Base-by-base conservation (phyloP, 2,888 invertebrate genomes). In the Melieria crassipennis region DNA sequence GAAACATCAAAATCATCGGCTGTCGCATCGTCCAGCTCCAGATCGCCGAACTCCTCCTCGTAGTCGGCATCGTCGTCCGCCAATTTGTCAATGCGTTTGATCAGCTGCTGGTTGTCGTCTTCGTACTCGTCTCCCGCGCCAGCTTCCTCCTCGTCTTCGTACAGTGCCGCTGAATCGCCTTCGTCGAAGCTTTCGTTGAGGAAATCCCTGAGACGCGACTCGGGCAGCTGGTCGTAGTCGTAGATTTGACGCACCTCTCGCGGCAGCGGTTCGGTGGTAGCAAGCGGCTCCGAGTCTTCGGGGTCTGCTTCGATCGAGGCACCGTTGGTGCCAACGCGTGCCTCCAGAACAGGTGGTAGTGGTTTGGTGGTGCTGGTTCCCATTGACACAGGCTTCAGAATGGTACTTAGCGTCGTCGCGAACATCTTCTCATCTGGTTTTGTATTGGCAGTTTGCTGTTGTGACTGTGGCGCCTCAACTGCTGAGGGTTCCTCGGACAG, bases 181-280 rank as follows among this genome's bases (percentile, higher is more conserved):
- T 77, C 75, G 4, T 73, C 74, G 70, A 75, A 46, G 68, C 76
- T 61, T 67, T 69, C 46, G 64, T 76, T 65, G 73, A 62, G 65
- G 56, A 76, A 64, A 50, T 68, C 65, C 48, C 66, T 75, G 66
- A 78, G 73, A 47, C 83, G 79, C 48, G 84, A 80, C 73, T 86
- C 86, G 16, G 86, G 86, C 71, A 85, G 78, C 78, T 86, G 84
- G 77, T 86, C 86, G 77, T 86, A 86, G 79, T 86, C 86, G 74
- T 83, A 86, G 65, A 86, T 79, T 73, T 86, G 86, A 55, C 86
- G 80, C 16, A 82, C 81, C 73, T 82, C 83, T 48, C 82, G 84
- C 16, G 81, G 82, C 57, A 82, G 78, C 57, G 78, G 76, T 65
- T 81, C 82, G 42, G 83, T 80, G 69, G 76, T 79, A 10, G 69